phyloP scores from a whole-genome alignment of 2,888 invertebrate species.

The Imbricaverruca yamaguchii region DNA sequence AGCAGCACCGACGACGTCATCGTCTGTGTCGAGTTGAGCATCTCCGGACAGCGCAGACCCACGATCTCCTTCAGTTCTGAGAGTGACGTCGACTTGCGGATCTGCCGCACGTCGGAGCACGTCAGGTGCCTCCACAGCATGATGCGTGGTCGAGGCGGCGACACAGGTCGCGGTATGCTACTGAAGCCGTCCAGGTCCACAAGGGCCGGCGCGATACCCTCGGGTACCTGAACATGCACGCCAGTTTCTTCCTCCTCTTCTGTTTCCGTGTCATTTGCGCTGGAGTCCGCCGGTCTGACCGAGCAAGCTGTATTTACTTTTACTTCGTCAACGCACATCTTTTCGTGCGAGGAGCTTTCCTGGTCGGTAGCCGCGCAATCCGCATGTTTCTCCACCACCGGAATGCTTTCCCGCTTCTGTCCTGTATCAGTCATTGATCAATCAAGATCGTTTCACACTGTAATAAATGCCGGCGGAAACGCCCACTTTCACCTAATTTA shows the following conservation, averaged over 20 bases:
- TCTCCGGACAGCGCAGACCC: constrained; percentile 5
- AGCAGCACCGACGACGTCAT: neutral
- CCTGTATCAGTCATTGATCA: too few relatives aligned
- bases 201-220: neutral
- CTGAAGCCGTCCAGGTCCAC: constrained; percentile 1
- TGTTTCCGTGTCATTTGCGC: neutral
- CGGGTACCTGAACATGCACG: neutral
- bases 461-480: too few relatives aligned
- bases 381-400: too few relatives aligned
- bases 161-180: neutral
- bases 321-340: too few relatives aligned
- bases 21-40: neutral
- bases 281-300: neutral
- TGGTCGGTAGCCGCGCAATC: too few relatives aligned
- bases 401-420: too few relatives aligned
- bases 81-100: neutral
- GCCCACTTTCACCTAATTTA: too few relatives aligned
- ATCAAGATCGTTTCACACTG: too few relatives aligned
- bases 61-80: neutral
- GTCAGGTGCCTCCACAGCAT: neutral
- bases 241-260: neutral
- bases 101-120: neutral
- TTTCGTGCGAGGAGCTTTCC: too few relatives aligned
- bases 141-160: neutral
- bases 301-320: too few relatives aligned